Evolutionary conservation across 2,888 invertebrate genomes (phyloP).

Genomic region (Acheta domesticus): DNA sequence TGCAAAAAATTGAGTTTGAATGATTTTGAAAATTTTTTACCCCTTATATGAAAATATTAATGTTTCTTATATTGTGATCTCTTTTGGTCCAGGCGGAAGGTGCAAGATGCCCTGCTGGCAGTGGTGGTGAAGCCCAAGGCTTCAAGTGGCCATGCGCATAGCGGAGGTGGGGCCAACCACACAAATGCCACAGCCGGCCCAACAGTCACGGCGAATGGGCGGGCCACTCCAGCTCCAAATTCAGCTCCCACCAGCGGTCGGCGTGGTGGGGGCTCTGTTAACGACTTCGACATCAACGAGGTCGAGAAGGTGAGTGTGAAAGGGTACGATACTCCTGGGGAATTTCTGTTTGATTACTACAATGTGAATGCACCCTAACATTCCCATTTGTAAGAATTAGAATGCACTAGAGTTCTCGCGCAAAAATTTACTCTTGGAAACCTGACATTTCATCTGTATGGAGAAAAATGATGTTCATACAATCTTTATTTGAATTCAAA

Average conservation of each 20-base stretch:
- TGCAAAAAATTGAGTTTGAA: no score
- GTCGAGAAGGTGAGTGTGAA: conserved; percentile 48
- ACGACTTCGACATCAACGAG: conserved; percentile 52
- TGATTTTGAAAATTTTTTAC: no score
- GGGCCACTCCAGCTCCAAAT: not conserved
- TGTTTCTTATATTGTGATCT: not conserved
- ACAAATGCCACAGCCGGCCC: not conserved
- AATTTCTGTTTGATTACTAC: no score
- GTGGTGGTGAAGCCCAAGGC: not conserved
- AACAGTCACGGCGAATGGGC: not conserved
- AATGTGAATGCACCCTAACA: no score
- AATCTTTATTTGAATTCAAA: not conserved
- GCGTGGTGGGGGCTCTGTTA: conserved; percentile 46
- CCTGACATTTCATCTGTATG: not conserved
- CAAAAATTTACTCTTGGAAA: not conserved
- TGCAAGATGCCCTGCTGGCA: not conserved
- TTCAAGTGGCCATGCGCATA: not conserved
- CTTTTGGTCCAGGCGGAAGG: not conserved
- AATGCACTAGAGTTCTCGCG: no score
- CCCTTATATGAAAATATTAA: no score
- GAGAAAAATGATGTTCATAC: not conserved
- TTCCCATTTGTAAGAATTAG: no score
- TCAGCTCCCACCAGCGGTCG: not conserved
- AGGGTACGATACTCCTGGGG: conserved; percentile 41
- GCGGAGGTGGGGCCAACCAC: not conserved